These are phyloP conservation scores for Smutsia temminckii DNA, from an alignment of 2,797 vertebrate species.

Conservation along the genomic window DNA sequence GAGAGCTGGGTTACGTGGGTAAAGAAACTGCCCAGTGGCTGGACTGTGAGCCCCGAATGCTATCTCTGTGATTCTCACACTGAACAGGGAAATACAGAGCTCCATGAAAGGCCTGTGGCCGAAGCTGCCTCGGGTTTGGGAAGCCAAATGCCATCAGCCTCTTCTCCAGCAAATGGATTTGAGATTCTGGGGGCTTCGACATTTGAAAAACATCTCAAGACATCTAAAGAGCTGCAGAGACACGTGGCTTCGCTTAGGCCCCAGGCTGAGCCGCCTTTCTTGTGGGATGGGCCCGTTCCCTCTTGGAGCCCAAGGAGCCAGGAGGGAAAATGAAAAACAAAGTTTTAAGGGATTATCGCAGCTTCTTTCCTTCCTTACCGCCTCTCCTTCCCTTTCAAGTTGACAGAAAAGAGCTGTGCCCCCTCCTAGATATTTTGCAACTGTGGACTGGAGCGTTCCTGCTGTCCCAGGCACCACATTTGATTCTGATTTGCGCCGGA, in stretches of 20 bases:
- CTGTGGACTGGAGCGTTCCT: not conserved
- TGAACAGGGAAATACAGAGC: conserved; percentile 9
- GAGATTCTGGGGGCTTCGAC: not conserved
- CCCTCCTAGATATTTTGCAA: not conserved
- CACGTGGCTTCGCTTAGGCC: conserved; percentile 78
- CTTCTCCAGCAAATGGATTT: not conserved
- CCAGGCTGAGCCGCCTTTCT: conserved; percentile 42
- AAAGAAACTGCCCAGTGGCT: no score
- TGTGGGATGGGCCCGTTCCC: conserved; percentile 61
- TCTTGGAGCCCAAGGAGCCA: not conserved
- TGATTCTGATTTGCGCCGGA: conserved; percentile 75
- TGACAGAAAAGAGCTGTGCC: not conserved
- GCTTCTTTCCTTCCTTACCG: not conserved
- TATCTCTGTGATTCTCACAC: rapidly evolving
- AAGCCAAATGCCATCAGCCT: rapidly evolving
- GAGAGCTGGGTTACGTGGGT: not conserved
- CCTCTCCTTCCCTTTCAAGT: conserved; percentile 65
- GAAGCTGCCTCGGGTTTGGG: not conserved
- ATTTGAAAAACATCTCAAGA: conserved; percentile 35
- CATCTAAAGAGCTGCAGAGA: conserved; percentile 40
- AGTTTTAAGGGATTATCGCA: not conserved
- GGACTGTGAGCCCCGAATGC: not conserved
- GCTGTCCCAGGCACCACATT: conserved; percentile 46
- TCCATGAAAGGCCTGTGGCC: conserved; percentile 76
- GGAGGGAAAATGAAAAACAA: conserved; percentile 63